These are phyloP conservation scores for Tribolium castaneum DNA, from an alignment of 1,140 invertebrate species.

Conservation along the genomic window DNA sequence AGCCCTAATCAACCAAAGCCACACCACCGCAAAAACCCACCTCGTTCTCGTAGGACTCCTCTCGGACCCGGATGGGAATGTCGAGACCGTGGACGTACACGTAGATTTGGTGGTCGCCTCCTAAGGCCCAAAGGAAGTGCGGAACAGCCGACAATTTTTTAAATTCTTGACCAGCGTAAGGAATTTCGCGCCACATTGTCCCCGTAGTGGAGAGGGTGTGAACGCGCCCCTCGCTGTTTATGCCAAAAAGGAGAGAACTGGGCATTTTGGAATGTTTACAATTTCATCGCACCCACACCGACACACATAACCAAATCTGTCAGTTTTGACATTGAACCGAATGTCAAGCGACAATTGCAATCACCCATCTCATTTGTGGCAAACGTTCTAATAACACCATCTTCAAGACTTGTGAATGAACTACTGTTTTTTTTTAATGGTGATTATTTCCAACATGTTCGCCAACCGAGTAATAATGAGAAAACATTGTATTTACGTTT, in stretches of 20 bases:
- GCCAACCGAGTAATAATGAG: no score
- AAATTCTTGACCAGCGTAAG: conserved; percentile 85
- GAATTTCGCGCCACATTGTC: conserved; percentile 85
- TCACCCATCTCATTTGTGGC: no score
- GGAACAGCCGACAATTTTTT: conserved; percentile 86
- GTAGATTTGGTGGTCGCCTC: conserved; percentile 91
- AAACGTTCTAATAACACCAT: no score
- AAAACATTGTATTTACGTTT: no score
- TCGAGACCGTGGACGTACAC: conserved; percentile 89
- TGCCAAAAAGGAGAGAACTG: conserved; percentile 83
- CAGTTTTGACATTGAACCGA: not conserved
- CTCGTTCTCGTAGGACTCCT: conserved; percentile 94
- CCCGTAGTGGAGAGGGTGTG: conserved; percentile 83
- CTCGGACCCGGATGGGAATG: conserved; percentile 88
- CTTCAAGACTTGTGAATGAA: no score
- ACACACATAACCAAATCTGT: conserved; percentile 1
- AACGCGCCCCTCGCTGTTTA: conserved; percentile 88
- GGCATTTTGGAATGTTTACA: conserved; percentile 67
- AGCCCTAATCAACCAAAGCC: not conserved
- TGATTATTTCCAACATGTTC: no score
- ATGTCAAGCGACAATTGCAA: not conserved
- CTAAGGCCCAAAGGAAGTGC: conserved; percentile 90
- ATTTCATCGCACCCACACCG: not conserved
- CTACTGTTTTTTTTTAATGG: no score
- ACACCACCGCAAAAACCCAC: conserved; percentile 62